Evolutionary conservation across 2,797 vertebrate species (phyloP).

Genomic region (Coluber constrictor): DNA sequence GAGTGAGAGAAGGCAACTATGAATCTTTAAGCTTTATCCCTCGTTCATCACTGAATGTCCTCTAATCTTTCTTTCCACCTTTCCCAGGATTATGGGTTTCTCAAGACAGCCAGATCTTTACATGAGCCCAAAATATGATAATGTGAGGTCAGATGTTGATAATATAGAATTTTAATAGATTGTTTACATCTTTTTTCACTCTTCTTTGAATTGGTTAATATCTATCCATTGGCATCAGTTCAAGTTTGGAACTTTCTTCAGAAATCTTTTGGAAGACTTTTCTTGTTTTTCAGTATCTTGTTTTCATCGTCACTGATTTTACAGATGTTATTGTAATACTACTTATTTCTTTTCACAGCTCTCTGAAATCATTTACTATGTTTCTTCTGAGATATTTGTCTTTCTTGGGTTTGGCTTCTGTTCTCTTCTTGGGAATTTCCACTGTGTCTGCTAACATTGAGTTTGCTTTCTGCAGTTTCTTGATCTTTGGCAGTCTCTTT

Average conservation of each 20-base stretch:
- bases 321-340: not conserved
- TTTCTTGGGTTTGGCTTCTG: not conserved
- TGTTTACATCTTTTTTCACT: not conserved
- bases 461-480: not conserved
- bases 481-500: not conserved
- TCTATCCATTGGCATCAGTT: not conserved
- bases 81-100: not conserved
- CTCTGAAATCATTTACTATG: not conserved
- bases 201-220: not conserved
- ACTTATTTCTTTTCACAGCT: not conserved
- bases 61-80: not conserved
- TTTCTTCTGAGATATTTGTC: not conserved
- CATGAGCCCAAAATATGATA: not conserved
- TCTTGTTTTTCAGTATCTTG: not conserved
- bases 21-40: not conserved
- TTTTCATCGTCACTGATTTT: not conserved
- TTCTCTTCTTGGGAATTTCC: not conserved
- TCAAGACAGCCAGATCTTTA: not conserved
- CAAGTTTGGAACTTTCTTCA: not conserved
- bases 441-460: not conserved
- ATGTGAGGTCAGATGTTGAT: not conserved
- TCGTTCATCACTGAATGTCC: not conserved
- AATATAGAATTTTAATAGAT: not conserved
- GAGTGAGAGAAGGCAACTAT: not conserved
- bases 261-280: not conserved